Evolutionary conservation across 1,140 invertebrate genomes (phyloP).

Genomic region (Euglossa dilemma): DNA sequence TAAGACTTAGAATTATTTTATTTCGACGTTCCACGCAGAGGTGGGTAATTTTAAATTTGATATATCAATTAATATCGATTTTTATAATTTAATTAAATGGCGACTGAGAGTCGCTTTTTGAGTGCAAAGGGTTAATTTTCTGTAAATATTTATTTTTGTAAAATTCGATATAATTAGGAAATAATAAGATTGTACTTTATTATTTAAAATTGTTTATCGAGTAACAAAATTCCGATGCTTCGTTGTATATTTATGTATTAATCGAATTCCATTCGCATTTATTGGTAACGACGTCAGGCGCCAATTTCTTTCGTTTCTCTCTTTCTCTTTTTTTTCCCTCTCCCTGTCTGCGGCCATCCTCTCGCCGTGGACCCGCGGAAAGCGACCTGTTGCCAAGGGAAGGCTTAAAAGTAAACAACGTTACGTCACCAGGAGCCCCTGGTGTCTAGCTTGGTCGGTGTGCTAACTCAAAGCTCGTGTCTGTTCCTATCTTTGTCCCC

Average conservation of each 20-base stretch:
- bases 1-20: too few relatives aligned
- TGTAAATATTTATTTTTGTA: too few relatives aligned
- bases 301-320: neutral
- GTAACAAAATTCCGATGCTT: neutral
- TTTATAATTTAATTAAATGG: too few relatives aligned
- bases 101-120: too few relatives aligned
- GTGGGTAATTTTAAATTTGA: too few relatives aligned
- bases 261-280: neutral
- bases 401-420: conserved; percentile 73
- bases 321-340: conserved; percentile 7
- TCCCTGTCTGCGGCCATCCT: conserved; percentile 9
- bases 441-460: conserved; percentile 54
- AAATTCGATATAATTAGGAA: too few relatives aligned
- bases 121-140: too few relatives aligned
- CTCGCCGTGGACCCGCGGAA: conserved; percentile 51
- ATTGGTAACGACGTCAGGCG: neutral
- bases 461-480: conserved; percentile 41
- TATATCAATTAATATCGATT: too few relatives aligned
- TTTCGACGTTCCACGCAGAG: too few relatives aligned
- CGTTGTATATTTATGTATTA: neutral
- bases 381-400: conserved; percentile 75
- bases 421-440: conserved; percentile 68
- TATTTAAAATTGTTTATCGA: too few relatives aligned
- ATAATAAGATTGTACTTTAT: too few relatives aligned
- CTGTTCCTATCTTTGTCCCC: conserved; percentile 52